Conservation (phyloP, 2,797 vertebrate species). For the Sebastes vulpes region DNA sequence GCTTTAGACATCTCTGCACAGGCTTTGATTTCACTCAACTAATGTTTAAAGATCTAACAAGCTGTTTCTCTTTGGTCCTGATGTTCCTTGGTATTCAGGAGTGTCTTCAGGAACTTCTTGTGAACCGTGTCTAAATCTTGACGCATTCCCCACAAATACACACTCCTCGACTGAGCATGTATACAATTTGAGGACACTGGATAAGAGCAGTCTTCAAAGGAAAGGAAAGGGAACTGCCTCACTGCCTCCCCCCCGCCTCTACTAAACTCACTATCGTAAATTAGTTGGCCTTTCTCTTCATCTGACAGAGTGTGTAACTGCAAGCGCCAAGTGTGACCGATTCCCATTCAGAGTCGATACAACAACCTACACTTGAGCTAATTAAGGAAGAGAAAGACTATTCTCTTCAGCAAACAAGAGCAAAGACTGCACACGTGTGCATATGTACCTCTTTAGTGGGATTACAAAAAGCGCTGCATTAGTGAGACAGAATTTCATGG, state of each 20-base stretch:
- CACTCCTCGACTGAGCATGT: neutral
- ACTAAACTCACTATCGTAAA: constrained; percentile 45
- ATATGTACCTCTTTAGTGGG: constrained; percentile 30
- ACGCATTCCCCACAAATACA: neutral
- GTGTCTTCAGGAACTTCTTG: neutral
- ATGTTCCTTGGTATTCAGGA: neutral
- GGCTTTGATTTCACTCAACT: neutral
- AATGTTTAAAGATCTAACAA: neutral
- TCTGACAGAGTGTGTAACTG: constrained; percentile 71
- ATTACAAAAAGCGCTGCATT: constrained; percentile 40
- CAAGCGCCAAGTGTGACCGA: constrained; percentile 66
- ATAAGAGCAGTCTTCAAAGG: constrained; percentile 29
- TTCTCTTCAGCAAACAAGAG: constrained; percentile 47
- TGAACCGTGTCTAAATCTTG: neutral
- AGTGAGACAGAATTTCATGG: constrained; percentile 54
- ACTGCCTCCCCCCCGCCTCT: neutral
- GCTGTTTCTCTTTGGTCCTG: neutral
- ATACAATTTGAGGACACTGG: neutral
- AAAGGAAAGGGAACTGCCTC: neutral
- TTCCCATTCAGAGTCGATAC: constrained; percentile 54
- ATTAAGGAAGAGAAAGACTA: constrained; percentile 55
- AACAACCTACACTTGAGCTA: constrained; percentile 51
- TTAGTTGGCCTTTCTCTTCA: constrained; percentile 59
- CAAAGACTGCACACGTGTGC: constrained; percentile 24
- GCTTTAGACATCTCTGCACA: too few species aligned